A percentile compares a stretch with the other conserved stretches of the same genome.
phyloP scores from a whole-genome alignment of 2,888 invertebrate genomes.

The Didymodactylos carnosus region DNA sequence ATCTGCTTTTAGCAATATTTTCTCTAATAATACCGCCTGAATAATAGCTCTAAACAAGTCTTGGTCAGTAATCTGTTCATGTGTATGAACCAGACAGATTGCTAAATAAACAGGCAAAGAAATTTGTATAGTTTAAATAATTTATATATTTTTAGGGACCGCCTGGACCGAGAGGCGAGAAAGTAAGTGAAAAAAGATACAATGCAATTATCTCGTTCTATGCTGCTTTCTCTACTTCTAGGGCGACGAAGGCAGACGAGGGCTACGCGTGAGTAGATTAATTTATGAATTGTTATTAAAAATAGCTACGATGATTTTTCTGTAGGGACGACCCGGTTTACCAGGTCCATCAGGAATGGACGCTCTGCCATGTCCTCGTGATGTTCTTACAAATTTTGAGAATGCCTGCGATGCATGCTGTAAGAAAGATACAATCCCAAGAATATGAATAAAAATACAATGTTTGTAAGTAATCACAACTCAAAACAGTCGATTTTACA shows the following conservation, averaged over 20 bases:
- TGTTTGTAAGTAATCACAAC: too few species aligned
- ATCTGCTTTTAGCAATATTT: too few species aligned
- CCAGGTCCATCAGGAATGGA: not conserved
- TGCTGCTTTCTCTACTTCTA: not conserved
- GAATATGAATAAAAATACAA: too few species aligned
- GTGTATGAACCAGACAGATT: too few species aligned
- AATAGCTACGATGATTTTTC: too few species aligned
- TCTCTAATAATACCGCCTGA: too few species aligned
- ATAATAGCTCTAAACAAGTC: too few species aligned
- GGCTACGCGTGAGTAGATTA: not conserved
- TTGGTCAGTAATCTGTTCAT: too few species aligned
- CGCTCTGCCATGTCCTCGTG: not conserved
- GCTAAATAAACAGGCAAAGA: too few species aligned
- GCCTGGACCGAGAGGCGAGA: not conserved
- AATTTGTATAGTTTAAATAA: not conserved
- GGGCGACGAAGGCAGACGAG: not conserved
- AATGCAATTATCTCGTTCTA: not conserved
- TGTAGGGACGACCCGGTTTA: not conserved
- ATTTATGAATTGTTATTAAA: too few species aligned
- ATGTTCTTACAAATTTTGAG: not conserved
- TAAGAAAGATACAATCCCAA: too few species aligned
- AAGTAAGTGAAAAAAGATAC: not conserved
- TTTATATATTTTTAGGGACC: not conserved
- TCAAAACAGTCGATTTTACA: too few species aligned
- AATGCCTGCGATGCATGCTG: not conserved